These are phyloP conservation scores for Pyrgilauda ruficollis DNA, from an alignment of 2,113 vertebrate genomes.

Conservation along the genomic window DNA sequence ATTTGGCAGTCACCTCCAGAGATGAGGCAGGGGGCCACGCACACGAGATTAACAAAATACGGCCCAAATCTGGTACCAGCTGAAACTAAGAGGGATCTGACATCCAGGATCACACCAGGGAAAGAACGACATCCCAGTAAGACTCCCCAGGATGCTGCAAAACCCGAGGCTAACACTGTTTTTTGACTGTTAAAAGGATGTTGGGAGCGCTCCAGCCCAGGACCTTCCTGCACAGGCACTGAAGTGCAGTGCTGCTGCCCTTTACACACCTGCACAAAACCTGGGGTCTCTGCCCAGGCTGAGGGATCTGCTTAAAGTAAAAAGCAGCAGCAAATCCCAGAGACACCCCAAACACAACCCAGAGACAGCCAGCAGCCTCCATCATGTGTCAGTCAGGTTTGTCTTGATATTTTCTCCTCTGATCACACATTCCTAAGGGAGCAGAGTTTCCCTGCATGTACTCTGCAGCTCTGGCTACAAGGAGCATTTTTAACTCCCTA, in stretches of 20 bases:
- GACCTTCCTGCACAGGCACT: not conserved
- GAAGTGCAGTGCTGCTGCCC: not conserved
- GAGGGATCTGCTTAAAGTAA: not conserved
- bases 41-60: not conserved
- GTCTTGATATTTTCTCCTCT: rapidly evolving
- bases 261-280: not conserved
- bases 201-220: no score
- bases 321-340: not conserved
- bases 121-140: not conserved
- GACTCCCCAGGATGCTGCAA: not conserved
- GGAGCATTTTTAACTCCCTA: not conserved
- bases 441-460: not conserved
- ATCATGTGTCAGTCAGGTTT: not conserved
- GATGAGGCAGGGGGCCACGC: not conserved
- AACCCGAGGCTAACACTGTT: not conserved
- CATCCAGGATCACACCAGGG: not conserved
- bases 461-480: not conserved
- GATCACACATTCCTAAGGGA: not conserved
- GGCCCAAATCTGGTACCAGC: rapidly evolving
- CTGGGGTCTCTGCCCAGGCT: not conserved
- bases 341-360: not conserved
- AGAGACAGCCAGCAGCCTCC: not conserved
- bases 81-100: not conserved
- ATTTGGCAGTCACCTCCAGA: not conserved
- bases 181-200: not conserved